A percentile compares a stretch with the other conserved stretches of the same genome.
phyloP scores from a whole-genome alignment of 1,140 invertebrate genomes.

The Semibalanus balanoides region DNA sequence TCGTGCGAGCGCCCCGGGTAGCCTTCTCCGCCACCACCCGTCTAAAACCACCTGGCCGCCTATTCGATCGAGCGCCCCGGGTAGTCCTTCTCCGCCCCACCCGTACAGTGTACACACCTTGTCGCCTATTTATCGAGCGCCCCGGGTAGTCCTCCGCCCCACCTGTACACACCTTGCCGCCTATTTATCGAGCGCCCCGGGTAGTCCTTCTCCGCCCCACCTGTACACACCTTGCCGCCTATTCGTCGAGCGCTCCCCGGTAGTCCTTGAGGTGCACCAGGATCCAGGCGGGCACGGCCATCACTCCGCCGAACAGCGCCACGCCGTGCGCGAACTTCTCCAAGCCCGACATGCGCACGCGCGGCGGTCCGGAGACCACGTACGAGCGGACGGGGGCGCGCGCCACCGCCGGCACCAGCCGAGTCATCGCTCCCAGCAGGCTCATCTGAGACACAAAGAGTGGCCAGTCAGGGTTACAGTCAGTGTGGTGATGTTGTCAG shows the following conservation, averaged over 20 bases:
- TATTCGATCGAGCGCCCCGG: no score
- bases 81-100: no score
- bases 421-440: not conserved
- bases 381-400: not conserved
- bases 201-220: no score
- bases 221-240: not conserved
- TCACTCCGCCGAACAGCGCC: not conserved
- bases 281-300: not conserved
- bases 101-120: not conserved
- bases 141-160: no score
- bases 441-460: not conserved
- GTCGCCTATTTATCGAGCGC: not conserved
- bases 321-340: conserved; percentile 1
- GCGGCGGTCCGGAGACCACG: not conserved
- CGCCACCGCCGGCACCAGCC: not conserved
- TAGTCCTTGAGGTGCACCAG: not conserved
- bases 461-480: no score
- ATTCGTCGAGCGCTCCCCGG: not conserved
- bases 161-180: not conserved
- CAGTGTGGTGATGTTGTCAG: no score
- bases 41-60: no score
- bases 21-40: no score
- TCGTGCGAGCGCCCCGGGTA: no score
- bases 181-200: not conserved
- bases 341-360: not conserved